These are phyloP conservation scores for Mythimna ferrago DNA, from an alignment of 2,888 invertebrate species.

Conservation along the genomic window DNA sequence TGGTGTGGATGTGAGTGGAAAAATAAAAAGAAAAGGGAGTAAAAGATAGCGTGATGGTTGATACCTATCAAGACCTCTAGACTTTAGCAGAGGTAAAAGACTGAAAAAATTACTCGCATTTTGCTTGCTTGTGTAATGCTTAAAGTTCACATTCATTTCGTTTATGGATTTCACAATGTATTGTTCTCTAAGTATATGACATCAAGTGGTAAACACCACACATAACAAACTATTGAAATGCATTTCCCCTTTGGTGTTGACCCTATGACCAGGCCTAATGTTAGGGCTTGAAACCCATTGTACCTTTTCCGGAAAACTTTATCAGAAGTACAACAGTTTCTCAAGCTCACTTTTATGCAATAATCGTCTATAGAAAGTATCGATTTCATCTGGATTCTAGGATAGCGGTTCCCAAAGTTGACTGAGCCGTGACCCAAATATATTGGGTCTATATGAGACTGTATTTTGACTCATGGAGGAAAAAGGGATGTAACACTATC, in stretches of 20 bases:
- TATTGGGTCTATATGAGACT: too few relatives aligned
- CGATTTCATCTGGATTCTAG: slow-evolving; percentile 46
- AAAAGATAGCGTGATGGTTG: too few relatives aligned
- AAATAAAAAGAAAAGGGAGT: too few relatives aligned
- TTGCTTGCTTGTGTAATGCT: not conserved
- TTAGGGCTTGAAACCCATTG: slow-evolving; percentile 37
- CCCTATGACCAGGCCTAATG: slow-evolving; percentile 40
- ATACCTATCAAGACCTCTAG: not conserved
- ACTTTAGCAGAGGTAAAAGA: not conserved
- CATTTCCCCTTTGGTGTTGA: slow-evolving; percentile 14
- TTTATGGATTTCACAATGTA: not conserved
- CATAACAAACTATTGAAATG: not conserved
- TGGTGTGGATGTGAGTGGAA: too few relatives aligned
- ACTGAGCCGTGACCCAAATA: not conserved
- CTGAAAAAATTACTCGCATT: not conserved
- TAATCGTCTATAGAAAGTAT: slow-evolving; percentile 67
- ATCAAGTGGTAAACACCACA: slow-evolving; percentile 37
- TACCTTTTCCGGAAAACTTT: slow-evolving; percentile 31
- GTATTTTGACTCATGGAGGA: not conserved
- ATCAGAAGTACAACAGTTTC: slow-evolving; percentile 33
- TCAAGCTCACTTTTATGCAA: slow-evolving; percentile 64
- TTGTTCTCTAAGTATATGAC: slow-evolving; percentile 6
- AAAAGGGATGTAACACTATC: too few relatives aligned
- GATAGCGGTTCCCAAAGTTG: not conserved
- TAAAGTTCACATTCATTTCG: not conserved